Percentiles rank a stretch among this genome's conserved stretches.
These are phyloP conservation scores for Homalodisca vitripennis DNA, from an alignment of 1,140 invertebrate genomes.

Conservation along the genomic window DNA sequence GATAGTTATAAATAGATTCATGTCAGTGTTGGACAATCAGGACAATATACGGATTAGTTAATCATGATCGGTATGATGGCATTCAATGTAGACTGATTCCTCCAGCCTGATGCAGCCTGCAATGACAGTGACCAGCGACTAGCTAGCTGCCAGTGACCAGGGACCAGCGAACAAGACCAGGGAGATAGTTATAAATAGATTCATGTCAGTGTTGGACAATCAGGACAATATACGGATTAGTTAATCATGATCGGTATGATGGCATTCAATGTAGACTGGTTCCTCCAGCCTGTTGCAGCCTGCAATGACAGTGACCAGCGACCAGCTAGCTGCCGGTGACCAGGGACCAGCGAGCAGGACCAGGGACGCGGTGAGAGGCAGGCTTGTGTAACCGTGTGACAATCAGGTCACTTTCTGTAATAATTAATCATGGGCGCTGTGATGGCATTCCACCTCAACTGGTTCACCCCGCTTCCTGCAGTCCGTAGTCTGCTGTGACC, in stretches of 20 bases:
- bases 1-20: no score
- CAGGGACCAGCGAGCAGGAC: not conserved
- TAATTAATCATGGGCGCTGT: conserved; percentile 7
- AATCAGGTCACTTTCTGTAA: conserved; percentile 17
- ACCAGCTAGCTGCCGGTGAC: not conserved
- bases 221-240: not conserved
- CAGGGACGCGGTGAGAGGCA: not conserved
- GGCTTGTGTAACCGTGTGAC: conserved; percentile 1
- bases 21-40: no score
- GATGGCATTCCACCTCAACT: conserved; percentile 4
- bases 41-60: no score
- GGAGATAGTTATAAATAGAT: not conserved
- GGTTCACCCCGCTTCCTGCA: not conserved
- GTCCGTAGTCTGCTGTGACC: no score
- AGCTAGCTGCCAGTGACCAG: not conserved
- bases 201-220: not conserved
- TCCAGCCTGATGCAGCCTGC: no score
- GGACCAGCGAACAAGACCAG: not conserved
- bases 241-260: no score
- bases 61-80: no score
- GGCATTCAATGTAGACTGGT: no score
- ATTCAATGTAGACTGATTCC: no score
- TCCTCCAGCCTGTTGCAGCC: no score
- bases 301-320: no score
- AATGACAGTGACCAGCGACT: no score